Evolutionary conservation across 2,113 vertebrate species (phyloP).

Genomic region (Natator depressus): DNA sequence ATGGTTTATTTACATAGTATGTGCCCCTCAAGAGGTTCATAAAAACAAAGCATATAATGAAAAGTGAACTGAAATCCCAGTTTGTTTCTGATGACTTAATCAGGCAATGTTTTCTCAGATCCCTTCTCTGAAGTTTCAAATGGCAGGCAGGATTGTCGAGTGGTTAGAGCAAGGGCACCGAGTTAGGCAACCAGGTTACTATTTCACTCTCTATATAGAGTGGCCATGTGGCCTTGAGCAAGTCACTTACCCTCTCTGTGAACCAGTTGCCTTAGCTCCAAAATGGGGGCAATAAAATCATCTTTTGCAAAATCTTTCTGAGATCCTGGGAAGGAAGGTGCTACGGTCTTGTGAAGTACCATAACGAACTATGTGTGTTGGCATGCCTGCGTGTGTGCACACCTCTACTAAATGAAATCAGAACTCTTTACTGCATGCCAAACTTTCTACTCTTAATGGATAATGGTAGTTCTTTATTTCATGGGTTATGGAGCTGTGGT

Average conservation of each 20-base stretch:
- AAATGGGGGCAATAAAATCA: not conserved
- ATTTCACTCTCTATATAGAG: not conserved
- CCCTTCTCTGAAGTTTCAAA: not conserved
- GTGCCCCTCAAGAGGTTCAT: conserved; percentile 35
- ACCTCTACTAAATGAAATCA: not conserved
- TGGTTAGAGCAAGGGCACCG: not conserved
- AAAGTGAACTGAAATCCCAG: conserved; percentile 40
- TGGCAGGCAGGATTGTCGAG: not conserved
- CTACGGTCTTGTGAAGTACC: not conserved
- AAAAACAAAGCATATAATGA: conserved; percentile 49
- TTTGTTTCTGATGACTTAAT: conserved; percentile 52
- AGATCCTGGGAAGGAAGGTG: not conserved
- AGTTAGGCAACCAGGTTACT: not conserved
- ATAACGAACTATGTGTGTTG: not conserved
- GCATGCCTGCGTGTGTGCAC: not conserved
- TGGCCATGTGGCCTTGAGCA: not conserved
- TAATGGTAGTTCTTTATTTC: not conserved
- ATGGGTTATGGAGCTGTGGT: rapidly evolving
- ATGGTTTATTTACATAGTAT: conserved; percentile 52
- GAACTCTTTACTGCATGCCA: not conserved
- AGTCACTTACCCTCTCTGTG: not conserved
- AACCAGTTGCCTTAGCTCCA: not conserved
- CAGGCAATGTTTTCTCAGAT: conserved; percentile 31
- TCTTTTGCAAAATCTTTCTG: not conserved
- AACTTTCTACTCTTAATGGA: not conserved